Evolutionary conservation across 2,888 invertebrate genomes (phyloP), one percentile per base, ranked within the genome.

Genomic region (Spisula subtruncata): DNA sequence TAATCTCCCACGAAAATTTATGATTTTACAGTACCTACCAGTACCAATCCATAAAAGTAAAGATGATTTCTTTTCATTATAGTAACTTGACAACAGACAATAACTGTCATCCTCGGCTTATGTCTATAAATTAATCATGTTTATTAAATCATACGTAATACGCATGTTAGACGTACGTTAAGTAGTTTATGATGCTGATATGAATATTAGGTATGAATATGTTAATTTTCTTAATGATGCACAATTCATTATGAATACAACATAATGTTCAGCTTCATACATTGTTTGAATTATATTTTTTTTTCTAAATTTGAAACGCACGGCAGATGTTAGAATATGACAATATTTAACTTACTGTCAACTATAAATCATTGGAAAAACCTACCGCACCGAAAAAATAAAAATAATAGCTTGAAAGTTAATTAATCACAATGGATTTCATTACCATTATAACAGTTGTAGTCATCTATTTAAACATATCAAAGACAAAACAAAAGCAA

Each of bases 281-380:
- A 51, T 51, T 51, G 51, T 51, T 51, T 41, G 2, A 2, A 51
- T 12, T 51, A 10, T 51, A 48, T 16, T 4, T 51, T 51, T 51
- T 51, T 1, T 51, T 51, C 51, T 51, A 66, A 25, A 25, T 66
- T 66, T n/a, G 10, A 66, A 25, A 66, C 25, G n/a, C 6, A 25
- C 25, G 10, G n/a, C 60, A n/a, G 25, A 66, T 66, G 60, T 66
- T 66, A 25, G n/a, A 66, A 66, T n/a, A 66, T 8, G n/a, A 25
- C 25, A 66, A 66, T 66, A 66, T 66, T 51, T n/a, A 66, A 66
- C 60, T 66, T 25, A 25, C 18, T 75, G 75, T 75, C 75, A 75
- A 16, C 29, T 35, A 75, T 32, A 75, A 75, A 75, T 75, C 75
- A 75, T 75, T 35, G 75, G n/a, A 35, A 35, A 75, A 35, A 75